phyloP scores from a whole-genome alignment of 2,113 vertebrate species.

The Macrotus californicus region DNA sequence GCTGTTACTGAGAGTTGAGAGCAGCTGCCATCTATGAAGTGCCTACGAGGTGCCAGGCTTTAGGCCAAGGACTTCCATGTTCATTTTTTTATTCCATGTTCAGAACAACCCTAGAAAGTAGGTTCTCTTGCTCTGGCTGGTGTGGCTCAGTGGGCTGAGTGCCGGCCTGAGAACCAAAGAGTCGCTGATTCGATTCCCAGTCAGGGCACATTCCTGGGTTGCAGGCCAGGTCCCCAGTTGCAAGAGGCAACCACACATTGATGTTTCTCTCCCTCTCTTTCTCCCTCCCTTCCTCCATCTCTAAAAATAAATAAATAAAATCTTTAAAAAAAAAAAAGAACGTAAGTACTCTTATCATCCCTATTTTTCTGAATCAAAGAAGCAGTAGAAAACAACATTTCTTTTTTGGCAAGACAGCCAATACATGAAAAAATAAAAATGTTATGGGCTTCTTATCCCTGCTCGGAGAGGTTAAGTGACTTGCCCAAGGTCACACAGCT shows the following conservation, averaged over 20 bases:
- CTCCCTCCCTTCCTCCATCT: too few relatives aligned
- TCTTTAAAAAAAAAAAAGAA: background rate
- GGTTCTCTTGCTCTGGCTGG: background rate
- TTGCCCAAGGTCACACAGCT: slow-evolving; percentile 49
- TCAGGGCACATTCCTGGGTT: too few relatives aligned
- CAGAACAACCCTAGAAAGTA: background rate
- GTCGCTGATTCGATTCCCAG: too few relatives aligned
- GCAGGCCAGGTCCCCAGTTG: too few relatives aligned
- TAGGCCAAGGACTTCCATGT: background rate
- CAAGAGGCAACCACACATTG: too few relatives aligned
- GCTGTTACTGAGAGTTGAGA: background rate
- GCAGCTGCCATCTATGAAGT: background rate
- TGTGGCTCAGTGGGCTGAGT: too few relatives aligned
- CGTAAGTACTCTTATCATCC: background rate
- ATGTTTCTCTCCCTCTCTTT: too few relatives aligned
- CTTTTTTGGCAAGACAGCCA: background rate
- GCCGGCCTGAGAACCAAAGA: too few relatives aligned
- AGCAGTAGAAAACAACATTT: background rate
- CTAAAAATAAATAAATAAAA: too few relatives aligned
- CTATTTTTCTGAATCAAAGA: slow-evolving; percentile 40
- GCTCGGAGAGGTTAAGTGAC: background rate
- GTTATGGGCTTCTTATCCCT: background rate
- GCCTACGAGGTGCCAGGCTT: background rate
- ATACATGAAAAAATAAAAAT: slow-evolving; percentile 5
- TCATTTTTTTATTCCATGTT: background rate